Conservation (phyloP, 2,888 invertebrate species). For the Crematogaster levior region DNA sequence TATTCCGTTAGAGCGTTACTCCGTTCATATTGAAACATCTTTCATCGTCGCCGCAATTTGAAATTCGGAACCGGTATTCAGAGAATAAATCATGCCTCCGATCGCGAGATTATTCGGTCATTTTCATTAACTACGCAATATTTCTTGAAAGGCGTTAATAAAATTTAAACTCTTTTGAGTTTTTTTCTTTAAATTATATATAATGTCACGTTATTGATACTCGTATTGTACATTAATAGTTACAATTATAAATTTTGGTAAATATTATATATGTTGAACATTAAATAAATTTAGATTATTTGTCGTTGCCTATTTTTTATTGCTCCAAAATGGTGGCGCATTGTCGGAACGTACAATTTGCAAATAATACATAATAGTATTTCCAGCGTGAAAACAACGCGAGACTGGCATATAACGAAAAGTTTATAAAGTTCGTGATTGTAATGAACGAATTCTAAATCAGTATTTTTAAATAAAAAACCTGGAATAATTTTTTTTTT, state of each 20-base stretch:
- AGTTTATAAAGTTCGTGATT: conserved; percentile 14
- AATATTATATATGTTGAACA: not conserved
- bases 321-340: not conserved
- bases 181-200: not conserved
- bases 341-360: not conserved
- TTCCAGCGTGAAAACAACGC: not conserved
- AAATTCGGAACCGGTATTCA: conserved; percentile 51
- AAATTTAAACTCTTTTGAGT: conserved; percentile 4
- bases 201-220: not conserved
- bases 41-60: conserved; percentile 45
- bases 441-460: conserved; percentile 45
- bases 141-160: conserved; percentile 1
- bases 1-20: conserved; percentile 35
- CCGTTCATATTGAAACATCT: conserved; percentile 48
- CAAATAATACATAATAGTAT: not conserved
- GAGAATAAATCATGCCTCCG: conserved; percentile 49
- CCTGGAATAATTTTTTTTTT: conserved; percentile 47
- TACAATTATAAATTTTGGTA: conserved; percentile 9
- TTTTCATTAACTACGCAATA: not conserved
- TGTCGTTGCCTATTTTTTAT: not conserved
- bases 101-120: conserved; percentile 11
- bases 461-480: conserved; percentile 13
- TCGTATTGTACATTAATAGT: too few relatives aligned
- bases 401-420: not conserved
- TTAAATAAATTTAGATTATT: not conserved